Evolutionary conservation across 1,140 invertebrate species (phyloP), one percentile per base, ranked within the genome.

Genomic region (Pachypeltis micranthus): DNA sequence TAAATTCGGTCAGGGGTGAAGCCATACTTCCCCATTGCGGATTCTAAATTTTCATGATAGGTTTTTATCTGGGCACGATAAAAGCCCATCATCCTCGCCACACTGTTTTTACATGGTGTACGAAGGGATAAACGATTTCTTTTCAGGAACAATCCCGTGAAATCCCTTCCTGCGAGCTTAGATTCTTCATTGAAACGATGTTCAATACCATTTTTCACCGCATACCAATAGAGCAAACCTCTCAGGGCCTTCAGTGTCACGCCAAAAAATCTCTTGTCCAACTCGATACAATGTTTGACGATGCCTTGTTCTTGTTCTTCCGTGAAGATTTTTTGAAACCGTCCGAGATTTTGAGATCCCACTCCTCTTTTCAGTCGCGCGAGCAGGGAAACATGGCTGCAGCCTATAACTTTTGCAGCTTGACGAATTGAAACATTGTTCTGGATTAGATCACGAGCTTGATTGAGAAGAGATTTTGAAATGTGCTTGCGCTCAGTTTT

Each of bases 31-130:
- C 63, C 28, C 21, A 61, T 60, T 7, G 66, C 27, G 21, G 12
- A 28, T 54, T 44, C 25, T 27, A 69, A 24, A 47, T 69, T 65
- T n/a, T 56, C 16, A 66, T 64, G 67, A 65, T 68, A 71, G 54
- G 24, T 7, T 23, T 59, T 31, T 24, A 70, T 62, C 63, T 68
- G 59, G 16, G 44, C 12, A 25, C 54, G 64, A 64, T 70, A 67
- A 61, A 72, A 72, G 23, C 67, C 68, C 12, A 59, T 65, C 1
- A 66, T 59, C 21, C 67, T 29, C 21, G 67, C 62, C 29, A 66
- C 23, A 56, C 64, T 66, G 29, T 59, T 61, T 10, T 61, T 62
- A 24, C 64, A 44, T 28, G 63, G 68, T 14, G 44, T 44, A 21
- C 60, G 44, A 27, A 66, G 51, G 16, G 59, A 64, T 24, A 65